Evolutionary conservation across 1,140 invertebrate species (phyloP).

Genomic region (Psilanteris sp.): DNA sequence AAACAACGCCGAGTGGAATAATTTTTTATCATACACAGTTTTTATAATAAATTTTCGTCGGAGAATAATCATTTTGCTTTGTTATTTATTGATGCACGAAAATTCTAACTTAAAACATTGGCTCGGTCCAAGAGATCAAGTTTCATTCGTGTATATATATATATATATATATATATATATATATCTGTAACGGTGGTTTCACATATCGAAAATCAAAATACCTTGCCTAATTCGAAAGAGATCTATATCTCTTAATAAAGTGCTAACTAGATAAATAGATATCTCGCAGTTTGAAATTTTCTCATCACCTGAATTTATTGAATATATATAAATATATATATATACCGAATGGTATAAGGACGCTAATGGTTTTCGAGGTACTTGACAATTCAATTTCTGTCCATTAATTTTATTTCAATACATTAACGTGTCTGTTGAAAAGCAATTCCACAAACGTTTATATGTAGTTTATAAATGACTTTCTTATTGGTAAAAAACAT

Average conservation of each 20-base stretch:
- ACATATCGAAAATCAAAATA: conserved; percentile 41
- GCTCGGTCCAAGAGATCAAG: conserved; percentile 39
- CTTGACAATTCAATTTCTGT: conserved; percentile 45
- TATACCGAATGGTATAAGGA: no score
- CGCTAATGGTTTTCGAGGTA: conserved; percentile 28
- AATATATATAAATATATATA: no score
- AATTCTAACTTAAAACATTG: conserved; percentile 48
- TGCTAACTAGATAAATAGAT: conserved; percentile 61
- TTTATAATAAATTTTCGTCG: conserved; percentile 33
- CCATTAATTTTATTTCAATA: conserved; percentile 18
- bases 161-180: no score
- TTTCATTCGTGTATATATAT: conserved; percentile 50
- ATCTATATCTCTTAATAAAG: conserved; percentile 55
- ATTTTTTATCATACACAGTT: conserved; percentile 23
- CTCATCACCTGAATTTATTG: conserved; percentile 25
- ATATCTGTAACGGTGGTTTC: conserved; percentile 30
- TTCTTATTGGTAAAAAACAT: conserved; percentile 1
- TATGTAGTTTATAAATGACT: conserved; percentile 3
- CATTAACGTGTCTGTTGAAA: conserved; percentile 29
- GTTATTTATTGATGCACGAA: conserved; percentile 38
- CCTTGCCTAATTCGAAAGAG: conserved; percentile 36
- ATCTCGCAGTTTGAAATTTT: conserved; percentile 15
- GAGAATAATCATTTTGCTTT: conserved; percentile 1
- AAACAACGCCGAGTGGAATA: conserved; percentile 1
- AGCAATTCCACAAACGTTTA: conserved; percentile 23